Evolutionary conservation across 2,888 invertebrate species (phyloP).

Genomic region (Drosophila acutilabella): DNA sequence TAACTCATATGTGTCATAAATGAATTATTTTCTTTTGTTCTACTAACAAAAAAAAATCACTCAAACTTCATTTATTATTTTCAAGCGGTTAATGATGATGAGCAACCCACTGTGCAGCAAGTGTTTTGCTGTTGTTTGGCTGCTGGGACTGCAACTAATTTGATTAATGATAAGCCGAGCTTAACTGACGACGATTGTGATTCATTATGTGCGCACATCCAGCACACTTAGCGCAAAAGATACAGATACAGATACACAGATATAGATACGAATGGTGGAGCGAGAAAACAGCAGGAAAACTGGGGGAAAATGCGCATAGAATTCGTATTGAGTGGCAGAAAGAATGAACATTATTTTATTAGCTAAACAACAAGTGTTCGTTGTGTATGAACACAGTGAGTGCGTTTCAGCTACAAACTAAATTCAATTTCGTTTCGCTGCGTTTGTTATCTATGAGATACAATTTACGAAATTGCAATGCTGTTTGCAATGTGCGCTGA

Average conservation of each 20-base stretch:
- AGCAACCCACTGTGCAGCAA: constrained; percentile 61
- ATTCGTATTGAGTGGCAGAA: constrained; percentile 26
- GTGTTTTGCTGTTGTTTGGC: constrained; percentile 53
- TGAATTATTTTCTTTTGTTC: constrained; percentile 30
- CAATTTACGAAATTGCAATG: constrained; percentile 61
- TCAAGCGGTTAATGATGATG: constrained; percentile 40
- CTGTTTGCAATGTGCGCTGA: constrained; percentile 54
- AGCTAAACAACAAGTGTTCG: constrained; percentile 63
- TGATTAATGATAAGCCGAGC: constrained; percentile 82
- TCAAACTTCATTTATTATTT: constrained; percentile 9
- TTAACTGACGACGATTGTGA: constrained; percentile 82
- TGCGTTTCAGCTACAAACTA: constrained; percentile 42
- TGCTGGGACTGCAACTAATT: constrained; percentile 73
- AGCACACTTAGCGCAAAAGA: constrained; percentile 75
- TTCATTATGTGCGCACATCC: constrained; percentile 81
- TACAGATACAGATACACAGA: constrained; percentile 41
- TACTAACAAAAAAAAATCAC: constrained; percentile 18
- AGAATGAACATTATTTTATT: constrained; percentile 65
- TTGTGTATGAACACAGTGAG: constrained; percentile 53
- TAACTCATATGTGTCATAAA: no score
- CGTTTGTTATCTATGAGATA: constrained; percentile 63
- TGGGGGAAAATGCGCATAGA: constrained; percentile 14
- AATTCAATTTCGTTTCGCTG: constrained; percentile 50
- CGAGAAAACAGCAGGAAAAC: background rate
- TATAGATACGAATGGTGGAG: background rate